Evolutionary conservation across 1,140 invertebrate genomes (phyloP), one percentile per base, ranked within the genome.

Genomic region (Drosophila eugracilis): DNA sequence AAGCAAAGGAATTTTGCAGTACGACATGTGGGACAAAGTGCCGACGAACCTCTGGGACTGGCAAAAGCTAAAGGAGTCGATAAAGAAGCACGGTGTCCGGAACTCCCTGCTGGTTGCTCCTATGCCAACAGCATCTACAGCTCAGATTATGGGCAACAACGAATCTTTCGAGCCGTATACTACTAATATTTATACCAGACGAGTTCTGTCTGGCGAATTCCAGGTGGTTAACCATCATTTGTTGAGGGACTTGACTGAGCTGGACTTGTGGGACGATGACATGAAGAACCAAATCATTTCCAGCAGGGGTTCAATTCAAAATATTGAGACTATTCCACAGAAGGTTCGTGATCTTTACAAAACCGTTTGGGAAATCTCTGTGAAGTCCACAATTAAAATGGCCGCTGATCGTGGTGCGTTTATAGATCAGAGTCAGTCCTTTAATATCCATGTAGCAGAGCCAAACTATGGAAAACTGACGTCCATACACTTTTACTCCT

Each of bases 61-160:
- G 99, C 80, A 91, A 14, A 92, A 84, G 10, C 92, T 99, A 26
- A 98, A 98, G 92, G 93, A 93, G 69, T 96, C 97, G 85, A 99
- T 99, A 80, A 95, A 95, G 7, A 94, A 97, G 92, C 93, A 98
- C 93, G 99, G 99, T 21, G 93, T 99, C 0, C 93, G 98, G 44
- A 99, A 99, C 93, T 99, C 97, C 12, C 93, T 99, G 6, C 92
- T 99, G 2, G 75, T 99, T 44, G 98, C 99, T 0, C 98, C 98
- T 1, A 99, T 99, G 99, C 99, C 99, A 2, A 99, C 99, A 10
- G 98, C 99, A 10, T 99, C 98, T 1, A 99, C 99, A 0, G 98
- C 99, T 5, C 99, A 99, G 93, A 99, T 99, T 89, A 94, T 99
- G 26, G 99, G 99, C 10, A 99, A 99, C 86, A 99, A 99, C 92